phyloP scores from a whole-genome alignment of 2,888 invertebrate genomes.

The Oasisia sp. region DNA sequence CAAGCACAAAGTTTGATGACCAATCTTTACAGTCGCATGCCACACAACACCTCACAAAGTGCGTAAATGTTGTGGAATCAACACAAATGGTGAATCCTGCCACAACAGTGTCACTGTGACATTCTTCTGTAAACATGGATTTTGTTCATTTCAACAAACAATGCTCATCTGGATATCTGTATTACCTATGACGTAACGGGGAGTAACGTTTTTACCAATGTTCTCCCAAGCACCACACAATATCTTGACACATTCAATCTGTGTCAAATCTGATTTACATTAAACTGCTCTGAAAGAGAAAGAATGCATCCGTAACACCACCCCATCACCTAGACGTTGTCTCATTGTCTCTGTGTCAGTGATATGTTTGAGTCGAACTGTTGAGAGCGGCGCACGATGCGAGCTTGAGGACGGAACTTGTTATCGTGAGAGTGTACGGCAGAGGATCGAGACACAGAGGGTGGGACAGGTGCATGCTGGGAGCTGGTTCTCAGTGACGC shows the following conservation, averaged over 20 bases:
- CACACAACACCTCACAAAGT: not conserved
- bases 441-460: not conserved
- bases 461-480: not conserved
- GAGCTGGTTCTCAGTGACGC: not conserved
- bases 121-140: not conserved
- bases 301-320: not conserved
- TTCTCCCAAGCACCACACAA: not conserved
- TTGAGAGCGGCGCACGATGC: not conserved
- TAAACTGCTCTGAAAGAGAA: not conserved
- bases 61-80: not conserved
- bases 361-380: not conserved
- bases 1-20: not conserved
- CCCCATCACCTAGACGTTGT: not conserved
- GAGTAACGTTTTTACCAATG: not conserved
- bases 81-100: not conserved
- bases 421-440: not conserved
- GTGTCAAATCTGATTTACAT: not conserved
- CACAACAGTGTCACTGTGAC: not conserved
- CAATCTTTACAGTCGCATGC: not conserved
- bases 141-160: not conserved
- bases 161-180: not conserved
- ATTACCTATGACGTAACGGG: not conserved
- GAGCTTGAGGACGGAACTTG: slow-evolving; percentile 12
- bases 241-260: not conserved
- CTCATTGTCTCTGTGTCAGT: not conserved